These are phyloP conservation scores for Octopus sinensis DNA, from an alignment of 1,140 invertebrate species.

Conservation along the genomic window DNA sequence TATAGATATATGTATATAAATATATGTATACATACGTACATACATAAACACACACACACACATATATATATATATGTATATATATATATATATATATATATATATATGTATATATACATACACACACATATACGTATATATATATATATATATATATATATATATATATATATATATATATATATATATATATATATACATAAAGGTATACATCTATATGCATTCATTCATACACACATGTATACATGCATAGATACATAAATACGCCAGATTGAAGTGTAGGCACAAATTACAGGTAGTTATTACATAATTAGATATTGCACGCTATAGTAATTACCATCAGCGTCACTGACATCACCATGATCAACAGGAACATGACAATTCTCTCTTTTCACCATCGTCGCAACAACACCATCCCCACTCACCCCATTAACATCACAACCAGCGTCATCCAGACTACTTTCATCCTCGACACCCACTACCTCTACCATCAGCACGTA, in stretches of 20 bases:
- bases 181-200: slow-evolving; percentile 8
- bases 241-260: neutral
- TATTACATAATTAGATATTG: neutral
- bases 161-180: slow-evolving; percentile 21
- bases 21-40: neutral
- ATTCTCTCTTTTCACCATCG: neutral
- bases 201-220: neutral
- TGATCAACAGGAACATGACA: neutral
- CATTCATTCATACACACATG: neutral
- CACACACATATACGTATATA: neutral
- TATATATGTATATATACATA: neutral
- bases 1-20: slow-evolving; percentile 1
- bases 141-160: slow-evolving; percentile 24
- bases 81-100: slow-evolving; percentile 9
- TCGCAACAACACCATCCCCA: neutral
- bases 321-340: slow-evolving; percentile 14
- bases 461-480: slow-evolving; percentile 6
- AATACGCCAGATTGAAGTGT: too few relatives aligned
- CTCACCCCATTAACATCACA: neutral
- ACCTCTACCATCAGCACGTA: neutral
- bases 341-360: neutral
- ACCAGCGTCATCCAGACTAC: neutral
- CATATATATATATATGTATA: neutral
- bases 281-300: too few relatives aligned
- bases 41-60: neutral